Base-by-base conservation (phyloP, 2,113 vertebrate species). In the Heptranchias perlo region DNA sequence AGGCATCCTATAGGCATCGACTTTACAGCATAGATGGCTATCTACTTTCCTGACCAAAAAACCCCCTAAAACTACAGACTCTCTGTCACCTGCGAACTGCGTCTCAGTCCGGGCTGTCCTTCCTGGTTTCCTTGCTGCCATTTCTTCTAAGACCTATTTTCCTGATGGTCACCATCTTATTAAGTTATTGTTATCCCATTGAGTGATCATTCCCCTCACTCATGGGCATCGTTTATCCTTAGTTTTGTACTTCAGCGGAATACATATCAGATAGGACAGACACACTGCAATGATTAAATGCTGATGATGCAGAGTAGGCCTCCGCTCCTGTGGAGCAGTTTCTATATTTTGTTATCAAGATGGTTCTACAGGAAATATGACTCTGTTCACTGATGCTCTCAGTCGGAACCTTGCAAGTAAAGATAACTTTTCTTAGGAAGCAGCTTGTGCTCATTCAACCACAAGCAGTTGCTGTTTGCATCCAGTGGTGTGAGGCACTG, bases 381-480 rank as follows among this genome's bases (percentile, higher is more conserved):
- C 44, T 39, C 58, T 69, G 62, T 44, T 95, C 94, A 31, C 65
- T 23, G 65, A 69, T 52, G 65, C 64, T 18, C 44, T 69, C 94
- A 95, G 65, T 69, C 1, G 94, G 65, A 95, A 95, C 94, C 39
- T 18, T 52, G 44, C 65, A 5, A 69, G 65, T 69, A 69, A 69
- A 95, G 65, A 69, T 73, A 95, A 95, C 47, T 73, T 69, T 73
- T 67, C 25, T 69, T 65, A 95, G 94, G 94, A 95, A 95, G 47
- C 94, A 95, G 94, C 94, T 95, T 69, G 94, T 18, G 44, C 31
- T 49, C 65, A 69, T 95, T 73, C 94, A 95, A 52, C 65, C 65
- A 35, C 44, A 58, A n/a, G n/a, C n/a, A n/a, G n/a, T n/a, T n/a
- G n/a, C n/a, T n/a, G 87, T 91, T 91, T 91, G 54, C 52, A 35